Percentiles rank a stretch among this genome's conserved stretches.
Evolutionary conservation across 2,797 vertebrate species (phyloP).

Genomic region (Clarias pachynema): DNA sequence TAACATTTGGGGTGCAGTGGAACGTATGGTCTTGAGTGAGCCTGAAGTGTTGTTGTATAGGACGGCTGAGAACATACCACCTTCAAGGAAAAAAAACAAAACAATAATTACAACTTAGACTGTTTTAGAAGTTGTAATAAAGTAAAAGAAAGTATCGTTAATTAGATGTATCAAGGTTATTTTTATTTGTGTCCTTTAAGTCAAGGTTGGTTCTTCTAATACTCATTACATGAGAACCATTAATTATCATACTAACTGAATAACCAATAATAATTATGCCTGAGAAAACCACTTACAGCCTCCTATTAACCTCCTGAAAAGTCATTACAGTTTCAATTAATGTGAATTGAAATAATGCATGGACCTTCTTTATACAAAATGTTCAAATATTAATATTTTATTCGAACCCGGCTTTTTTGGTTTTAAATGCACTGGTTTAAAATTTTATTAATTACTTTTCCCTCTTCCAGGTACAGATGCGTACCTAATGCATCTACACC

Average conservation of each 20-base stretch:
- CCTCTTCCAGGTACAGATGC: not conserved
- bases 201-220: constrained; percentile 8
- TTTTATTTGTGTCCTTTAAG: not conserved
- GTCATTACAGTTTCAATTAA: constrained; percentile 41
- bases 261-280: constrained; percentile 43
- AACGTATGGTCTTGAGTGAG: constrained; percentile 60
- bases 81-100: constrained; percentile 50
- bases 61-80: constrained; percentile 69
- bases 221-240: constrained; percentile 32
- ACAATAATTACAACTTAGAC: not conserved
- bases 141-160: not conserved
- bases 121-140: not conserved
- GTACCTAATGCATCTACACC: not conserved
- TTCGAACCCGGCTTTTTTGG: not conserved
- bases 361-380: constrained; percentile 22
- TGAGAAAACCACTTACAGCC: constrained; percentile 28
- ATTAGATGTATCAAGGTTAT: not conserved
- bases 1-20: constrained; percentile 52
- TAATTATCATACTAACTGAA: constrained; percentile 39
- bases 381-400: constrained; percentile 42
- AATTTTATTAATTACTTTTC: not conserved
- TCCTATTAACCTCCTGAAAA: constrained; percentile 43
- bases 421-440: not conserved
- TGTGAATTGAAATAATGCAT: constrained; percentile 35
- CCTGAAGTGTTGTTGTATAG: constrained; percentile 64